A percentile compares a stretch with the other conserved stretches of the same genome.
Evolutionary conservation across 2,888 invertebrate genomes (phyloP).

Genomic region (Lithosia quadra): DNA sequence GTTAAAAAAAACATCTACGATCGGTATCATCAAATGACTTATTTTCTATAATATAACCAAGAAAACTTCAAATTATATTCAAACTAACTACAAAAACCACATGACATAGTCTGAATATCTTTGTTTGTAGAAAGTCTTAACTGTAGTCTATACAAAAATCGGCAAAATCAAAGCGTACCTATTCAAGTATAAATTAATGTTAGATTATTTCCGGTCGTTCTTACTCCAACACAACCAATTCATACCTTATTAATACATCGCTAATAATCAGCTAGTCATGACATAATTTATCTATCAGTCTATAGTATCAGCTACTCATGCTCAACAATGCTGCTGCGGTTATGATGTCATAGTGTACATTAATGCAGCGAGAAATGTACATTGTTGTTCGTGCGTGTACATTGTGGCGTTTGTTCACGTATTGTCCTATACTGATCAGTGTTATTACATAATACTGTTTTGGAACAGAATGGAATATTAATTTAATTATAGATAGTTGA

Average conservation of each 20-base stretch:
- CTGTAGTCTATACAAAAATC: no score
- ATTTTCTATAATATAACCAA: no score
- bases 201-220: not conserved
- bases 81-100: no score
- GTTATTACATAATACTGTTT: not conserved
- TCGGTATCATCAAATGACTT: no score
- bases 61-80: no score
- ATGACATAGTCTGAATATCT: no score
- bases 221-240: not conserved
- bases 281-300: not conserved
- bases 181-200: no score
- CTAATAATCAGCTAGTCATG: not conserved
- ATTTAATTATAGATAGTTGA: no score
- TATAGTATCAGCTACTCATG: constrained; percentile 27
- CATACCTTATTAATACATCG: not conserved
- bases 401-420: constrained; percentile 3
- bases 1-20: no score
- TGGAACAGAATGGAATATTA: not conserved
- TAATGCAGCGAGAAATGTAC: constrained; percentile 19
- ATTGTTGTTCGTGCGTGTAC: not conserved
- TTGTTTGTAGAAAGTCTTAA: no score
- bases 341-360: constrained; percentile 20
- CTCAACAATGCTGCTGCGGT: constrained; percentile 18
- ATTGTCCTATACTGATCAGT: not conserved
- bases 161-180: no score